These are phyloP conservation scores for Tinea pellionella DNA, from an alignment of 2,888 invertebrate genomes.

Conservation along the genomic window DNA sequence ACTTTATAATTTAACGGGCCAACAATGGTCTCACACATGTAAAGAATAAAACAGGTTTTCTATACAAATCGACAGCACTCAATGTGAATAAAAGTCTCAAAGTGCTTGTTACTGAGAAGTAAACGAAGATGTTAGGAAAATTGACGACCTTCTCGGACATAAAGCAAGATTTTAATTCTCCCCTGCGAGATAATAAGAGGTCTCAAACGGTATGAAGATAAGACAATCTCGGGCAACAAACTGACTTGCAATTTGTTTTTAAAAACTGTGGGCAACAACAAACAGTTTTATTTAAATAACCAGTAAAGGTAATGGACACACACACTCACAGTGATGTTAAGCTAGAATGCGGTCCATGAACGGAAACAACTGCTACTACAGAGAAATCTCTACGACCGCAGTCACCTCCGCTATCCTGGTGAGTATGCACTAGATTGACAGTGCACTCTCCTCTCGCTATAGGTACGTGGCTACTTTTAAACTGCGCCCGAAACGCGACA, in stretches of 20 bases:
- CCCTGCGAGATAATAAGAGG: neutral
- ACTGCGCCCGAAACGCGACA: too few relatives aligned
- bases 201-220: neutral
- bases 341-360: too few relatives aligned
- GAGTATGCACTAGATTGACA: too few relatives aligned
- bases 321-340: too few relatives aligned
- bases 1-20: slow-evolving; percentile 41
- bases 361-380: too few relatives aligned
- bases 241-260: neutral
- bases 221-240: neutral
- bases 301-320: too few relatives aligned
- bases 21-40: slow-evolving; percentile 33
- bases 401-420: too few relatives aligned
- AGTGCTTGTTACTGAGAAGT: neutral
- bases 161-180: neutral
- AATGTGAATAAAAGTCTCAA: neutral
- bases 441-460: too few relatives aligned
- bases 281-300: too few relatives aligned
- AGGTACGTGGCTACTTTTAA: too few relatives aligned
- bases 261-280: too few relatives aligned
- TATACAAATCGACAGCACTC: neutral
- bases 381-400: too few relatives aligned
- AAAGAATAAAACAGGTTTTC: slow-evolving; percentile 33
- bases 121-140: neutral
- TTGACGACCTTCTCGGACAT: neutral